Conservation (phyloP, 2,888 invertebrate species). For the Aspidiotus rigidus region DNA sequence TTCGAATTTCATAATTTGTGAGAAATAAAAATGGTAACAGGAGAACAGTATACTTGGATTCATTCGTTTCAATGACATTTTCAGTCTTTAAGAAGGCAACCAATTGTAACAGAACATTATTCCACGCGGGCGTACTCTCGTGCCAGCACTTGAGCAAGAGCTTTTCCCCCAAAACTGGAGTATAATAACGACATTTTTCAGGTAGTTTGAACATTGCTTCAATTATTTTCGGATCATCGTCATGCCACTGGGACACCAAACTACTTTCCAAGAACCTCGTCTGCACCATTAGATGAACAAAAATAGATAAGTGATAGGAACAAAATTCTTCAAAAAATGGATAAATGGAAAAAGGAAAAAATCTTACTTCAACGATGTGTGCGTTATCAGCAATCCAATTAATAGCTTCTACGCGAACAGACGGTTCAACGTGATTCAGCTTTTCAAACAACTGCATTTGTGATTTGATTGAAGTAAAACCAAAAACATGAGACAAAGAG, state of each 20-base stretch:
- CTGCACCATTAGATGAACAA: slow-evolving; percentile 7
- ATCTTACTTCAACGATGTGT: slow-evolving; percentile 51
- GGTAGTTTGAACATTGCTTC: slow-evolving; percentile 44
- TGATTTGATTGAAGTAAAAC: slow-evolving; percentile 26
- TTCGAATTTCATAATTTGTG: neutral
- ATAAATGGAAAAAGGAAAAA: slow-evolving; percentile 40
- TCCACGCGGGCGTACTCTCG: slow-evolving; percentile 9
- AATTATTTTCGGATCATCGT: slow-evolving; percentile 57
- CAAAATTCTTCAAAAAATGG: neutral
- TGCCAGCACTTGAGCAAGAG: slow-evolving; percentile 24
- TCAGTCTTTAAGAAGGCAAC: slow-evolving; percentile 1
- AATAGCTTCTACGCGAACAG: slow-evolving; percentile 58
- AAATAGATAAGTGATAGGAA: neutral
- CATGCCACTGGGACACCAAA: slow-evolving; percentile 46
- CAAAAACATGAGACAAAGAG: slow-evolving; percentile 20
- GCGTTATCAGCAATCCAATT: slow-evolving; percentile 53
- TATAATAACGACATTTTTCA: slow-evolving; percentile 17
- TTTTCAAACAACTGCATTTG: slow-evolving; percentile 41
- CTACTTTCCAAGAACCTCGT: slow-evolving; percentile 18
- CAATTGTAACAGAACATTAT: slow-evolving; percentile 2
- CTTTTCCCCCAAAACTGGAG: neutral
- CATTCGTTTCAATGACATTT: neutral
- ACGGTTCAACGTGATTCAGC: slow-evolving; percentile 60
- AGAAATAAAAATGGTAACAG: slow-evolving; percentile 21
- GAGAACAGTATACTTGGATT: slow-evolving; percentile 4